These are phyloP conservation scores for Drosophila takahashii DNA, from an alignment of 1,140 invertebrate genomes.

Conservation along the genomic window DNA sequence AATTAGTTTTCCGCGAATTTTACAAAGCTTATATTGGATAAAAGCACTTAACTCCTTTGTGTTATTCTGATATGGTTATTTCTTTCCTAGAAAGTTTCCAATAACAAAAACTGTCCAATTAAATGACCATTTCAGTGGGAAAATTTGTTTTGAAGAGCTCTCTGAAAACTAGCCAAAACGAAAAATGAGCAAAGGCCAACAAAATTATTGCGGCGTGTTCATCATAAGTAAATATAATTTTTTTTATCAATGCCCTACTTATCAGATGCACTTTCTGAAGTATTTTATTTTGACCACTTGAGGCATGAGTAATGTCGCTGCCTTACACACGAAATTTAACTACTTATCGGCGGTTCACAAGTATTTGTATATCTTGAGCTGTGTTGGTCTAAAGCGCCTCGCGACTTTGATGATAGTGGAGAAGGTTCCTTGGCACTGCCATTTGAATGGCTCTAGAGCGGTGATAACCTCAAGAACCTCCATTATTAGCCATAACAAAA, in stretches of 20 bases:
- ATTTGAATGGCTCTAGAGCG: conserved; percentile 24
- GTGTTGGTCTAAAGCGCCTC: conserved; percentile 17
- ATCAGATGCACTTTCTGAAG: conserved; percentile 46
- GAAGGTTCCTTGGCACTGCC: conserved; percentile 30
- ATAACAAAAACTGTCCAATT: not conserved
- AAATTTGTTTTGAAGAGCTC: not conserved
- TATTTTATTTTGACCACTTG: conserved; percentile 53
- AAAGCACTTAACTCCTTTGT: conserved; percentile 1
- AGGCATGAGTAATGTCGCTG: conserved; percentile 29
- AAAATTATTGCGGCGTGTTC: not conserved
- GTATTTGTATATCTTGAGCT: conserved; percentile 44
- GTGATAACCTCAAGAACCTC: conserved; percentile 40
- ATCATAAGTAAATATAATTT: conserved; percentile 21
- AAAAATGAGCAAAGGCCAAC: not conserved
- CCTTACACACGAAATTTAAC: conserved; percentile 45
- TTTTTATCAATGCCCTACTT: conserved; percentile 30
- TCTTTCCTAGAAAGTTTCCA: not conserved
- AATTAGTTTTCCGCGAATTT: conserved; percentile 2
- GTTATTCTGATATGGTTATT: not conserved
- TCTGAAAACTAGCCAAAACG: not conserved
- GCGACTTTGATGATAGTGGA: conserved; percentile 46
- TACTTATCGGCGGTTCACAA: conserved; percentile 38
- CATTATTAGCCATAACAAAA: conserved; percentile 30
- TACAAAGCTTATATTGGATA: conserved; percentile 3
- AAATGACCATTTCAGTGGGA: not conserved